These are phyloP conservation scores for Tinea pellionella DNA, from an alignment of 2,888 invertebrate genomes.

Conservation along the genomic window DNA sequence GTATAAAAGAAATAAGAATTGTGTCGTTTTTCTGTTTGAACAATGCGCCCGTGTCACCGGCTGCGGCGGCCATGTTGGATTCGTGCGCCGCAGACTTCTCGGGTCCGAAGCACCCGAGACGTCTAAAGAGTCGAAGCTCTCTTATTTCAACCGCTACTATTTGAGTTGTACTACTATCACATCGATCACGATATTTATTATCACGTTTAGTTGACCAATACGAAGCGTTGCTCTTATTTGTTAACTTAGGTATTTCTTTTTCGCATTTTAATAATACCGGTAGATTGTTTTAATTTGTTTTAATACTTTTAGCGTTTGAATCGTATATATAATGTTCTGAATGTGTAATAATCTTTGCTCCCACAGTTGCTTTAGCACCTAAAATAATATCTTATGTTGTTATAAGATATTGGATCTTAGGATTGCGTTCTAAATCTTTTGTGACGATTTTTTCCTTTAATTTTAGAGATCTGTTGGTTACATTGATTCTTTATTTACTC, in stretches of 20 bases:
- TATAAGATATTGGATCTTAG: conserved; percentile 46
- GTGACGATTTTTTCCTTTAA: conserved; percentile 33
- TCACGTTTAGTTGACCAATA: not conserved
- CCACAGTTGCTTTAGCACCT: conserved; percentile 27
- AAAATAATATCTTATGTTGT: conserved; percentile 55
- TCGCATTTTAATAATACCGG: not conserved
- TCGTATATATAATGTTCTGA: conserved; percentile 4
- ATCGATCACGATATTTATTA: not conserved
- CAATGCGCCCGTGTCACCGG: conserved; percentile 59
- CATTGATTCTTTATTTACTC: not conserved
- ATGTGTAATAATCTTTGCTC: conserved; percentile 17
- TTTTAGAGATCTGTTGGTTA: conserved; percentile 18
- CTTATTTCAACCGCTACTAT: not conserved
- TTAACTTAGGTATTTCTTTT: not conserved
- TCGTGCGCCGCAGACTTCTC: conserved; percentile 11
- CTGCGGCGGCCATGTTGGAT: conserved; percentile 45
- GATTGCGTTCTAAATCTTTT: conserved; percentile 54
- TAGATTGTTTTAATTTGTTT: no score
- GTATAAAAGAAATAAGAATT: conserved; percentile 51
- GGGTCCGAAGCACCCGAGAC: not conserved
- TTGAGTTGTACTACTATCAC: not conserved
- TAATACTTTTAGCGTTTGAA: no score
- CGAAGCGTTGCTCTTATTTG: not conserved
- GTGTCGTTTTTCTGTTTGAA: conserved; percentile 65
- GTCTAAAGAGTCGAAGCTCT: not conserved